Evolutionary conservation across 2,113 vertebrate genomes (phyloP).

Genomic region (Aepyceros melampus): DNA sequence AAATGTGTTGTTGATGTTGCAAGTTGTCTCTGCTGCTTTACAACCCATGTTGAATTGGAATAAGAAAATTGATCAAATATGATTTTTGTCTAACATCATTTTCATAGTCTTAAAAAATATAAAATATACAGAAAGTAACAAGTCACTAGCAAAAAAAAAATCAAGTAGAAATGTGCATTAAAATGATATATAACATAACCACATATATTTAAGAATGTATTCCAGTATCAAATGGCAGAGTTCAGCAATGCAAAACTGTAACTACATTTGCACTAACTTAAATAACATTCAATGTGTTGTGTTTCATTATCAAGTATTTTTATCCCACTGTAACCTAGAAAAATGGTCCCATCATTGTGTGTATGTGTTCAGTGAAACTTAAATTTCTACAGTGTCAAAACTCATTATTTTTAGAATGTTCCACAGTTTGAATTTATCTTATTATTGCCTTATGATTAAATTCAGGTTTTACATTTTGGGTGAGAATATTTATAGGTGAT

Average conservation of each 20-base stretch:
- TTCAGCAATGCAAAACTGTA: neutral
- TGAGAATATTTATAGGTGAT: neutral
- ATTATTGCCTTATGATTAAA: neutral
- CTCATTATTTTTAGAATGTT: neutral
- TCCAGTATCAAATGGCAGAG: neutral
- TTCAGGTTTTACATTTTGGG: neutral
- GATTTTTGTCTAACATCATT: neutral
- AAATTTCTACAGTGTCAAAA: neutral
- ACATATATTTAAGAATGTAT: neutral
- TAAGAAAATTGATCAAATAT: neutral
- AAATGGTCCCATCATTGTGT: neutral
- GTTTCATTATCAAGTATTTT: neutral
- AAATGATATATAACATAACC: neutral
- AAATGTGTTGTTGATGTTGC: neutral
- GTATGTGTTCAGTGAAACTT: neutral
- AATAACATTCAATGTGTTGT: neutral
- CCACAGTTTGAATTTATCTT: neutral
- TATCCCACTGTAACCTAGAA: neutral
- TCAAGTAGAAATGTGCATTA: neutral
- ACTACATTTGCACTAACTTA: neutral
- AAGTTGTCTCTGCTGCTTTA: neutral
- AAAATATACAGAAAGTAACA: neutral
- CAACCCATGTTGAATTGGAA: neutral
- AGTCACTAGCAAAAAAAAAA: neutral
- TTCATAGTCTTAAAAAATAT: neutral